A percentile compares a stretch with the other conserved stretches of the same genome.
phyloP scores from a whole-genome alignment of 2,113 vertebrate species.

The Galemys pyrenaicus region DNA sequence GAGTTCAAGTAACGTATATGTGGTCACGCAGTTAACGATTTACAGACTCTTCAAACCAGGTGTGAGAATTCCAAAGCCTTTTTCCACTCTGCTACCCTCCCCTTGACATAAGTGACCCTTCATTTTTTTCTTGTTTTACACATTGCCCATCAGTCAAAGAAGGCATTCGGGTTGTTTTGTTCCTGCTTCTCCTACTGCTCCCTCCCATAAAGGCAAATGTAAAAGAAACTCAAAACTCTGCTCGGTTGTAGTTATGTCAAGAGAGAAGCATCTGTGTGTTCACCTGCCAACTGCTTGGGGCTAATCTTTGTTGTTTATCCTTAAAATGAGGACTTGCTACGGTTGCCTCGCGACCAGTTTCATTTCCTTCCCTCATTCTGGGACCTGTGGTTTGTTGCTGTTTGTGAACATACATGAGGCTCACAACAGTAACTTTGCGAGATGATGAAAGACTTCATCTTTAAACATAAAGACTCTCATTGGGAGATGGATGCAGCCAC shows the following conservation, averaged over 20 bases:
- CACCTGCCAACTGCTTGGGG: slow-evolving; percentile 11
- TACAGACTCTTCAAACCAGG: not conserved
- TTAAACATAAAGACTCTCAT: not conserved
- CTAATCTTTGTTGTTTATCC: not conserved
- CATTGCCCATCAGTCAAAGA: not conserved
- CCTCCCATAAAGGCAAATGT: not conserved
- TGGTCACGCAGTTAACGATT: not conserved
- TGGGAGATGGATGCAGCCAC: not conserved
- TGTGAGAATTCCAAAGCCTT: not conserved
- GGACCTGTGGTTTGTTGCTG: slow-evolving; percentile 12
- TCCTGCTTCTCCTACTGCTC: not conserved
- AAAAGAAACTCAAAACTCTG: not conserved
- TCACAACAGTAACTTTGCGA: slow-evolving; percentile 56
- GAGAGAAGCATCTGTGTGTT: slow-evolving; percentile 11
- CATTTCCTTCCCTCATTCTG: slow-evolving; percentile 17
- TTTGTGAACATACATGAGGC: not conserved
- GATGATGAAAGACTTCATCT: slow-evolving; percentile 45
- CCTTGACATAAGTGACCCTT: not conserved
- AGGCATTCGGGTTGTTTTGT: not conserved
- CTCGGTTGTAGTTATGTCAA: not conserved
- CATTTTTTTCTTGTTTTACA: slow-evolving; percentile 9
- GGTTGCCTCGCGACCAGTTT: not conserved
- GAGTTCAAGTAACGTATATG: not conserved
- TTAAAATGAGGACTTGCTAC: not conserved
- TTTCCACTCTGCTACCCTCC: not conserved